Percentiles rank a stretch among this genome's conserved stretches.
Evolutionary conservation across 2,888 invertebrate genomes (phyloP).

Genomic region (Lysandra coridon): DNA sequence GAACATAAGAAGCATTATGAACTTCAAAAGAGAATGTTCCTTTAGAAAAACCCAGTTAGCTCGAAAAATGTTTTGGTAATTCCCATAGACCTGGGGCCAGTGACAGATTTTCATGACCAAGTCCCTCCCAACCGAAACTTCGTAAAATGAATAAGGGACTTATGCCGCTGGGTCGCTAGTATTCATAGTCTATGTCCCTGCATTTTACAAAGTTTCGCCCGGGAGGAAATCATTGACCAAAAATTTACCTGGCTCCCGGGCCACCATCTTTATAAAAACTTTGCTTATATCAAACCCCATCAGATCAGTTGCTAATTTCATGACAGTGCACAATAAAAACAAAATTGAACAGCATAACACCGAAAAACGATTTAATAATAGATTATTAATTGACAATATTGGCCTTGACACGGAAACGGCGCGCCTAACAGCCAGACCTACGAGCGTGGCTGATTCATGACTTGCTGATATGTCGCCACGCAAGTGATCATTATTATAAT

Average conservation of each 20-base stretch:
- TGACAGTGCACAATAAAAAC: conserved; percentile 24
- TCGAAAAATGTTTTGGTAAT: neutral
- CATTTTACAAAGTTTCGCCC: too few species aligned
- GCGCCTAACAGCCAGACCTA: conserved; percentile 34
- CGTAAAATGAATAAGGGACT: too few species aligned
- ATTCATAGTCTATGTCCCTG: too few species aligned
- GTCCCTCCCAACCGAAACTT: too few species aligned
- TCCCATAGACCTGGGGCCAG: neutral
- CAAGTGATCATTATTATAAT: neutral
- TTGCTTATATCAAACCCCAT: neutral
- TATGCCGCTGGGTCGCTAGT: too few species aligned
- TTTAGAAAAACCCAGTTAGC: neutral
- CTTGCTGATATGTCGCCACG: neutral
- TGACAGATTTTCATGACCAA: too few species aligned
- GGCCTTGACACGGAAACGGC: conserved; percentile 40
- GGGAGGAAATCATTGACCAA: too few species aligned
- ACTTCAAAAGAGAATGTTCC: neutral
- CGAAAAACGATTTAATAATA: conserved; percentile 28
- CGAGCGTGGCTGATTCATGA: conserved; percentile 24
- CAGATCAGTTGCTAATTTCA: neutral
- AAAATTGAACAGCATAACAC: conserved; percentile 27
- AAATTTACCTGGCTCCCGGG: too few species aligned
- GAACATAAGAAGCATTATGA: neutral
- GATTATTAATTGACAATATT: conserved; percentile 33
- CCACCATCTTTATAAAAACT: neutral